A percentile compares a stretch with the other conserved stretches of the same genome.
Conservation (phyloP, 2,797 vertebrate genomes). For the Echiichthys vipera region DNA sequence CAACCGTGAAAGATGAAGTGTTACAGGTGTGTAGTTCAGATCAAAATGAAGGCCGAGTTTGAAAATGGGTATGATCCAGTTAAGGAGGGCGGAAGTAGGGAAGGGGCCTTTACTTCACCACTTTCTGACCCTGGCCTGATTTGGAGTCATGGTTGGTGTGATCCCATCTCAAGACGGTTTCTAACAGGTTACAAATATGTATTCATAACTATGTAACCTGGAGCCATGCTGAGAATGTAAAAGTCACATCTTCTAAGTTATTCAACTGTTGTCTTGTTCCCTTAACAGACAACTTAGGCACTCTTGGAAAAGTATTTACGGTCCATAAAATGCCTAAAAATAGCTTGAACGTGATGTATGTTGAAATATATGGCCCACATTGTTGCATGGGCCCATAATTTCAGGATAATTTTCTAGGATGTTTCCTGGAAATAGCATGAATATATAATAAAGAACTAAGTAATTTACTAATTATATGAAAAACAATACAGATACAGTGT, state of each 20-base stretch:
- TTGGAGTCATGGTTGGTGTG: too few species aligned
- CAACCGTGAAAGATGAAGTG: too few species aligned
- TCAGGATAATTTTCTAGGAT: background rate
- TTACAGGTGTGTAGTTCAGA: too few species aligned
- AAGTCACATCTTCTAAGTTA: conserved; percentile 19
- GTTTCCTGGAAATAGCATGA: conserved; percentile 3
- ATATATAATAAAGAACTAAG: too few species aligned
- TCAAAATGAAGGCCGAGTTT: too few species aligned
- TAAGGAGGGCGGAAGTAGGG: too few species aligned
- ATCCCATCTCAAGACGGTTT: too few species aligned
- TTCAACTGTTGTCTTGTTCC: too few species aligned
- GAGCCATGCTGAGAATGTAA: conserved; percentile 7
- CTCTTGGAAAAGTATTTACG: background rate
- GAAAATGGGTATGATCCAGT: too few species aligned
- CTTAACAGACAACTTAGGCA: background rate
- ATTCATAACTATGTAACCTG: background rate
- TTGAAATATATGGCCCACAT: background rate
- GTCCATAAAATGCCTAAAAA: conserved; percentile 10
- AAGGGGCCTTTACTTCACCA: too few species aligned
- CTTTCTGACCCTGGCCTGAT: too few species aligned
- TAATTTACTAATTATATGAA: conserved; percentile 5
- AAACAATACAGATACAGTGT: background rate
- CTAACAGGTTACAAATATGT: conserved; percentile 44
- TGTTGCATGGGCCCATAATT: background rate
- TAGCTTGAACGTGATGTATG: background rate